Evolutionary conservation across 2,888 invertebrate genomes (phyloP).

Genomic region (Priocnemis perturbator): DNA sequence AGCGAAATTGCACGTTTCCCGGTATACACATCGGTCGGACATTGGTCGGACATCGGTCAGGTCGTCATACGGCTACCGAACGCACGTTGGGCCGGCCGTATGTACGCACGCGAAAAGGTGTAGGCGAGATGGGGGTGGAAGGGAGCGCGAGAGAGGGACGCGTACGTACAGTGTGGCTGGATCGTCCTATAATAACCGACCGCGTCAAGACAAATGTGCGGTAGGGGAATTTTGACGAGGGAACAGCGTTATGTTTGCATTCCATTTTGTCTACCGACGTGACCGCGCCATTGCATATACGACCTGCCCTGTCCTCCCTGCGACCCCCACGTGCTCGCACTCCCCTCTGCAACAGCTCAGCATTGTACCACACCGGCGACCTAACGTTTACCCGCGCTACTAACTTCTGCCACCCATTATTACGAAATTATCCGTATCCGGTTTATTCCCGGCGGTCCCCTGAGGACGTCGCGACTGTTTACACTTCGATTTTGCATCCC

Average conservation of each 20-base stretch:
- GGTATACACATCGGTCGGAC: constrained; percentile 10
- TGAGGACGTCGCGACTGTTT: too few species aligned
- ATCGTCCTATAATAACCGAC: constrained; percentile 41
- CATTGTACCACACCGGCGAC: constrained; percentile 15
- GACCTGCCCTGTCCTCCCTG: constrained; percentile 24
- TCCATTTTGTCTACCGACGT: constrained; percentile 27
- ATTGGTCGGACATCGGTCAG: neutral
- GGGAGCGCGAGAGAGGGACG: too few species aligned
- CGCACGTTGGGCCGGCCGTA: neutral
- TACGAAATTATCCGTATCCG: too few species aligned
- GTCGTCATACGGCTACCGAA: neutral
- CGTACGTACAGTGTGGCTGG: constrained; percentile 5
- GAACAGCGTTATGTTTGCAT: constrained; percentile 35
- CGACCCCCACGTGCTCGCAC: constrained; percentile 8
- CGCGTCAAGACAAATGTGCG: constrained; percentile 45
- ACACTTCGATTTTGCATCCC: too few species aligned
- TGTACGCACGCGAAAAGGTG: neutral
- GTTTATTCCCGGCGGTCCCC: too few species aligned
- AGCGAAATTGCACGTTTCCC: constrained; percentile 28
- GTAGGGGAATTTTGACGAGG: constrained; percentile 41
- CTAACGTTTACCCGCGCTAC: too few species aligned
- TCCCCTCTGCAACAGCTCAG: constrained; percentile 8
- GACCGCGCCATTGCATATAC: constrained; percentile 31
- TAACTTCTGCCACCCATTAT: too few species aligned
- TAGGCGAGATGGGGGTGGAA: too few species aligned